Conservation (phyloP, 2,113 vertebrate genomes). For the Passer domesticus region DNA sequence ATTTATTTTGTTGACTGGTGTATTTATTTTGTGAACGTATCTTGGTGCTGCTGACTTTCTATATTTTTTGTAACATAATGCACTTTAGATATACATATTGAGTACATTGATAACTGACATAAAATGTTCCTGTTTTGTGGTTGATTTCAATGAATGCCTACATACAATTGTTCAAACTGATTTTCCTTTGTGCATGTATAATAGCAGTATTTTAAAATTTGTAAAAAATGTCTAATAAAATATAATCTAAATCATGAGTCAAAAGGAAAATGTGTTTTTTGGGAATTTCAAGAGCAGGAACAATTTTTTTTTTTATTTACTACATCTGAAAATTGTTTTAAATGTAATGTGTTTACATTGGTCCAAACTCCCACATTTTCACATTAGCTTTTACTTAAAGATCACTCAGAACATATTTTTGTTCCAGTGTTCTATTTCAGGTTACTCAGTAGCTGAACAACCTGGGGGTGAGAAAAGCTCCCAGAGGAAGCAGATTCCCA, state of each 20-base stretch:
- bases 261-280: constrained; percentile 46
- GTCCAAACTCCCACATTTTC: constrained; percentile 55
- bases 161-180: constrained; percentile 63
- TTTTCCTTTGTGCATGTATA: constrained; percentile 77
- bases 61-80: constrained; percentile 93
- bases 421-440: constrained; percentile 14
- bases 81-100: constrained; percentile 95
- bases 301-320: constrained; percentile 19
- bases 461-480: not conserved
- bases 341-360: constrained; percentile 56
- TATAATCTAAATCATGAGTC: constrained; percentile 71
- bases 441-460: not conserved
- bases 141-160: constrained; percentile 72
- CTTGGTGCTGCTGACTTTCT: constrained; percentile 94
- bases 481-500: not conserved
- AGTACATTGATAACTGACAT: constrained; percentile 75
- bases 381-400: constrained; percentile 71
- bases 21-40: constrained; percentile 98
- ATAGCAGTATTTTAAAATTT: constrained; percentile 79
- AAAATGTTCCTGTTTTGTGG: constrained; percentile 75
- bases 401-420: constrained; percentile 16
- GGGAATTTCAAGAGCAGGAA: constrained; percentile 50
- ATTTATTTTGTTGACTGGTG: constrained; percentile 93
- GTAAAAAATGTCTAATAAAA: constrained; percentile 83
- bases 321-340: constrained; percentile 52